Percentiles rank a stretch among this genome's conserved stretches.
These are phyloP conservation scores for Anguilla pacifica DNA, from an alignment of 2,797 vertebrate species.

Conservation along the genomic window DNA sequence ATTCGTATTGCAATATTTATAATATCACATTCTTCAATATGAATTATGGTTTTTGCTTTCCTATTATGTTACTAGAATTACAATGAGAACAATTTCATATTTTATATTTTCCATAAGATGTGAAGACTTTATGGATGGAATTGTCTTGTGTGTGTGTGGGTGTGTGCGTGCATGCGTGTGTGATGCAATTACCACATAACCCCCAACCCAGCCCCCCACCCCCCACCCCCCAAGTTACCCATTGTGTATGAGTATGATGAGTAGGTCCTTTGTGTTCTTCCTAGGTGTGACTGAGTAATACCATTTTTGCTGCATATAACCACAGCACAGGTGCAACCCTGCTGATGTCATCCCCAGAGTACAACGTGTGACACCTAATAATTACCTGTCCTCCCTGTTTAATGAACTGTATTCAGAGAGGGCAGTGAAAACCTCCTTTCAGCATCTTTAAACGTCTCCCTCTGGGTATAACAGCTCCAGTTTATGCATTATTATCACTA, in stretches of 20 bases:
- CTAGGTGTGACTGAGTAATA: background rate
- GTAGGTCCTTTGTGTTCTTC: background rate
- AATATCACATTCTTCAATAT: background rate
- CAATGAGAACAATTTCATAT: too few relatives aligned
- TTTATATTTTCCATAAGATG: background rate
- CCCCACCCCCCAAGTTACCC: background rate
- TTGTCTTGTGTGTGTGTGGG: background rate
- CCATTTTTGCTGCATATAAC: background rate
- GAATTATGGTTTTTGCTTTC: background rate
- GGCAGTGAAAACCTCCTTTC: background rate
- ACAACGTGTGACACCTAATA: background rate
- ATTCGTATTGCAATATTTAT: background rate
- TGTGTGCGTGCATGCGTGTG: background rate
- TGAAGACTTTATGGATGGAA: background rate
- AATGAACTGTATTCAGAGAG: conserved; percentile 2
- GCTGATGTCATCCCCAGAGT: background rate
- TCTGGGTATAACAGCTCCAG: background rate
- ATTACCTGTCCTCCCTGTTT: conserved; percentile 5
- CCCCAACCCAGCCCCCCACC: too few relatives aligned
- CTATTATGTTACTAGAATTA: too few relatives aligned
- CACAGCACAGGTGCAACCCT: background rate
- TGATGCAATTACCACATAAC: background rate
- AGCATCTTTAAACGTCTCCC: background rate
- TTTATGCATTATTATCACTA: background rate
- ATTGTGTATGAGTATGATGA: background rate